Evolutionary conservation across 1,140 invertebrate species (phyloP), one percentile per base, ranked within the genome.

Genomic region (Calosoma granatense): DNA sequence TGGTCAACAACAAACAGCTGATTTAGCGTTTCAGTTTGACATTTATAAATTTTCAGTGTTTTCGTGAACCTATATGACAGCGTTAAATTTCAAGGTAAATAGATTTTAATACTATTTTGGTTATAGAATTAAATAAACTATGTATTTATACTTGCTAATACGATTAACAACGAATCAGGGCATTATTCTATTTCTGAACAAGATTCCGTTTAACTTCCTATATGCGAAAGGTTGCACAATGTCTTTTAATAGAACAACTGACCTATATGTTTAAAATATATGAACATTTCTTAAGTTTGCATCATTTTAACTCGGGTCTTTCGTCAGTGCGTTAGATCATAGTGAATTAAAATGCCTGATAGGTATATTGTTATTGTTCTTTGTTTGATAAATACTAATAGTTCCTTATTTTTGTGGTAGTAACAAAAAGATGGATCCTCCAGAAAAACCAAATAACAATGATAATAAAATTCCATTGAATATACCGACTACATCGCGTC

Each of bases 1-100:
- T 58, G 57, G 57, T 55, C 43, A 58, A 58, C 57, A 55, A 51
- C 55, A 43, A 58, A 58, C 57, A 58, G 57, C 57, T 58, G 57
- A 55, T 39, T 30, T 51, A 53, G 41, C 57, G 30, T 58, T 55
- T 55, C 54, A 36, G 30, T 23, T 15, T 51, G 12, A 51, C 41
- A 47, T 55, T 58, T 58, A 30, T 47, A 43, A 58, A 58, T 55
- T 58, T 58, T 51, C 36, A 20, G 57, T 58, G 53, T 54, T 55
- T 58, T 58, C 51, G 22, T 23, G 19, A n/a, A 23, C 51, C 22
- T 20, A 51, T 58, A 12, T 47, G 41, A 12, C 41, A 47, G 9
- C 26, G 26, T n/a, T 36, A 36, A 47, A 47, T 12, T 47, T 47
- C 4, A 9, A 47, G 41, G 41, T 47, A 47, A 47, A n/a, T n/a